Percentiles rank a stretch among this genome's conserved stretches.
Conservation (phyloP, 2,888 invertebrate genomes). For the Agrotis clavis region DNA sequence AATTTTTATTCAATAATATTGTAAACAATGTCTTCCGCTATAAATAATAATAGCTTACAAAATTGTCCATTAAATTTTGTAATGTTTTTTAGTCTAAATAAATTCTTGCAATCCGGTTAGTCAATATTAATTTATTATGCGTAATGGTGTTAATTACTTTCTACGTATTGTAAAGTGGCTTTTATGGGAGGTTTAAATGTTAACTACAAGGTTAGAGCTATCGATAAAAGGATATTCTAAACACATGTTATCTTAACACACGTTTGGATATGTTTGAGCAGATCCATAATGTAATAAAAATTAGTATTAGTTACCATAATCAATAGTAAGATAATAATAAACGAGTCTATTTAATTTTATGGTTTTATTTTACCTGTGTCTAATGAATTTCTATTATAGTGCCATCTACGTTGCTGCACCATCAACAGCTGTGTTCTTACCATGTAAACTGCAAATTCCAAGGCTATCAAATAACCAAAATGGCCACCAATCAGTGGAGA, state of each 20-base stretch:
- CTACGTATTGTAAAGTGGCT: constrained; percentile 50
- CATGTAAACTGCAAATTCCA: no score
- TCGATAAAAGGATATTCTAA: constrained; percentile 43
- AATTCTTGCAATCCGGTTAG: background rate
- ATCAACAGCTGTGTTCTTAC: no score
- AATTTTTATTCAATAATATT: constrained; percentile 7
- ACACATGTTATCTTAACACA: constrained; percentile 62
- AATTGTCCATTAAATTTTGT: background rate
- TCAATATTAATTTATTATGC: background rate
- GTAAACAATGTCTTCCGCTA: constrained; percentile 28
- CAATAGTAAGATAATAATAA: constrained; percentile 78
- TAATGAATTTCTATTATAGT: background rate
- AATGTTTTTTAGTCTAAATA: constrained; percentile 6
- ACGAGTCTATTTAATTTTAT: constrained; percentile 68
- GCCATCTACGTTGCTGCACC: no score
- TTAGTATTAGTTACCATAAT: constrained; percentile 81
- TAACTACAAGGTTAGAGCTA: constrained; percentile 41
- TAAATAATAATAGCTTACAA: constrained; percentile 4
- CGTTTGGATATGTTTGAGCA: constrained; percentile 36
- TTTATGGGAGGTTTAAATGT: constrained; percentile 41
- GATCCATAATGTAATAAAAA: constrained; percentile 69
- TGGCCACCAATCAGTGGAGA: no score
- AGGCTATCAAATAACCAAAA: no score
- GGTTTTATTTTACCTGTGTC: constrained; percentile 57
- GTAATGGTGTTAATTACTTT: background rate